Evolutionary conservation across 2,113 vertebrate species (phyloP).

Genomic region (cat (Felis catus)): DNA sequence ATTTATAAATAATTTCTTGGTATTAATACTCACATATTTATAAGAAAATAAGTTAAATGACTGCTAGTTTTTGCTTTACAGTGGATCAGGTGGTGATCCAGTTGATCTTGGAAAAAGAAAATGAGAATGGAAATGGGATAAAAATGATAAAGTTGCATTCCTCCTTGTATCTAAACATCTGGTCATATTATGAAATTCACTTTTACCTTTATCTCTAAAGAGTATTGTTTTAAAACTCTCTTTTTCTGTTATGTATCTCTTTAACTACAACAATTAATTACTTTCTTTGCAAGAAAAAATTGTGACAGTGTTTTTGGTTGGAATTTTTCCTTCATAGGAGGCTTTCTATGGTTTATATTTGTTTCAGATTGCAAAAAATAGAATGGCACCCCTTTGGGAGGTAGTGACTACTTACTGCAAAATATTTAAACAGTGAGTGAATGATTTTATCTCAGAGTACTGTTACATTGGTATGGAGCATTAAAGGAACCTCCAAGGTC

Average conservation of each 20-base stretch:
- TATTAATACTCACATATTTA: conserved; percentile 5
- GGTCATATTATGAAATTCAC: background rate
- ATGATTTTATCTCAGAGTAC: background rate
- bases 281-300: background rate
- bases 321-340: background rate
- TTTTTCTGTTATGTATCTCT: background rate
- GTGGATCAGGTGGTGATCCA: background rate
- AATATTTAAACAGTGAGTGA: background rate
- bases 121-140: background rate
- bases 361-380: background rate
- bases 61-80: background rate
- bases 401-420: background rate
- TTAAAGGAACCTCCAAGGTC: background rate
- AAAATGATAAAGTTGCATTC: background rate
- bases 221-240: background rate
- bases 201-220: background rate
- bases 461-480: background rate
- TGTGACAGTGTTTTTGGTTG: background rate
- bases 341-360: background rate
- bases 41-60: conserved; percentile 7
- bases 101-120: background rate
- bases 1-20: background rate
- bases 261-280: background rate
- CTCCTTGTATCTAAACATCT: background rate
- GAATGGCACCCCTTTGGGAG: background rate